Evolutionary conservation across 2,113 vertebrate species (phyloP), one percentile per base, ranked within the genome.

Genomic region (Acrocephalus kingi): DNA sequence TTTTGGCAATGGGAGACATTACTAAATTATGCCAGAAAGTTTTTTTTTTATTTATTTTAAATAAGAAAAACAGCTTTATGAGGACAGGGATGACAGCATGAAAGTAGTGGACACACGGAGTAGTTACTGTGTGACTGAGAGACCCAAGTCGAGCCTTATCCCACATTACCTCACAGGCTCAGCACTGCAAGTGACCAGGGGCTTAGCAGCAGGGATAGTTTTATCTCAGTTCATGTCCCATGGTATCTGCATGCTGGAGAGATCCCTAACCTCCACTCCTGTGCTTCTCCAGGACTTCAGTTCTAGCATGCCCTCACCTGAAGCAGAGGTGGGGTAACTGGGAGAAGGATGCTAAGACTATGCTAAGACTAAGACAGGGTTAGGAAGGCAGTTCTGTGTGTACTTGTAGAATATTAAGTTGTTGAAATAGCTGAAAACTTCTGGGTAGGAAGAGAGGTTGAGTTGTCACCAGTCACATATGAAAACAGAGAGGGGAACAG

Each of bases 381-480:
- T 8, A 37, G 45, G 55, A 72, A 72, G 62, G 37, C 66, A 64
- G 37, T 62, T 87, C 31, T 11, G 3, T 55, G 3, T 18, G 37
- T 54, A 7, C 23, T 58, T 37, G 9, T 24, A 49, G 41, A 61
- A 20, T 45, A 61, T 64, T 27, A 75, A 20, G 10, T 15, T 52
- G 72, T 66, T 89, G 68, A 84, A 78, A 58, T 10, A 77, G 46
- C 41, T 80, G 54, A 84, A 92, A 69, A 37, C 22, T 69, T 94
- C 51, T 82, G 41, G 22, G 11, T 86, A 66, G 68, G 55, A 69
- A 49, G 68, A 68, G 35, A 52, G n/a, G 35, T 46, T 59, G 87
- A 91, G 43, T 48, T 14, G 8, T 78, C 73, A 77, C 4, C 2
- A 7, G 15, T 80, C n/a, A 31, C 43, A 64, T 39, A 21, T 2